phyloP scores from a whole-genome alignment of 2,888 invertebrate species.

The Drosophila prostipennis region DNA sequence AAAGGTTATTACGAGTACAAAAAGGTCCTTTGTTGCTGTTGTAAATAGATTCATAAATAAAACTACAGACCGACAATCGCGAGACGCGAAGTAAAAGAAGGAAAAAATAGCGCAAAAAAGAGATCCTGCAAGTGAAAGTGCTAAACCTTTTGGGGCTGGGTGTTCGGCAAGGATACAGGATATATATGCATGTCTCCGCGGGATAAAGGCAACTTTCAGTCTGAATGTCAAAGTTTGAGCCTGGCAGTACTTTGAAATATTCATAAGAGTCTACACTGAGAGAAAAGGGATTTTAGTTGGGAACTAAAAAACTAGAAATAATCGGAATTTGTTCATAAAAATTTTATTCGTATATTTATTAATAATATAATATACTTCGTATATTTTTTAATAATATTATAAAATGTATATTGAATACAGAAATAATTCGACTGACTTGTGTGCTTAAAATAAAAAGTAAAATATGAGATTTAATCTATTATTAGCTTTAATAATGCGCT shows the following conservation, averaged over 20 bases:
- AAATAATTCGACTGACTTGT: too few species aligned
- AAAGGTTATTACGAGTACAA: slow-evolving; percentile 63
- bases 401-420: too few species aligned
- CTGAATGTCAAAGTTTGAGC: slow-evolving; percentile 44
- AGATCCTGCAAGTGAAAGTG: slow-evolving; percentile 17
- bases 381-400: too few species aligned
- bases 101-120: slow-evolving; percentile 1
- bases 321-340: too few species aligned
- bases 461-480: too few species aligned
- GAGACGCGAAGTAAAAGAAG: neutral
- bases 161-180: slow-evolving; percentile 5
- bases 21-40: slow-evolving; percentile 23
- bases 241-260: slow-evolving; percentile 49
- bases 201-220: slow-evolving; percentile 30
- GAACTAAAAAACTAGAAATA: neutral
- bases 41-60: slow-evolving; percentile 48
- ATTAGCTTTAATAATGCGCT: too few species aligned
- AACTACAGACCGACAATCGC: slow-evolving; percentile 18
- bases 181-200: slow-evolving; percentile 9
- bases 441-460: too few species aligned
- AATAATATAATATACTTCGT: too few species aligned
- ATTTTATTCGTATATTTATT: too few species aligned
- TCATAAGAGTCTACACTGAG: slow-evolving; percentile 41
- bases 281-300: too few species aligned
- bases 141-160: neutral